A percentile compares a stretch with the other conserved stretches of the same genome.
phyloP scores from a whole-genome alignment of 2,113 vertebrate genomes.

The Sylvia atricapilla region DNA sequence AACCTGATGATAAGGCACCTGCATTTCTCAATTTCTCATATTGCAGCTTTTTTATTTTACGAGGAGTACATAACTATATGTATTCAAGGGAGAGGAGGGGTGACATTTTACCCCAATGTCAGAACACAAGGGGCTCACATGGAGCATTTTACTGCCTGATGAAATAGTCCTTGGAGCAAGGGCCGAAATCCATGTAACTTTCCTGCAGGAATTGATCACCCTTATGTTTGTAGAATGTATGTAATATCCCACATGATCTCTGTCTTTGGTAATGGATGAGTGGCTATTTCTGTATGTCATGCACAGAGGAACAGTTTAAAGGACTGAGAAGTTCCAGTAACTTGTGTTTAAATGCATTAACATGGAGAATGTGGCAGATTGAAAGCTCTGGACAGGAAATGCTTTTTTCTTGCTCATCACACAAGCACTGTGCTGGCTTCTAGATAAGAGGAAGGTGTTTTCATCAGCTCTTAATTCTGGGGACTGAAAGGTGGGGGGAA shows the following conservation, averaged over 20 bases:
- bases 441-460: neutral
- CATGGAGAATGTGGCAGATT: neutral
- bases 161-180: neutral
- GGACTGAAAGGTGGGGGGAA: fast-evolving
- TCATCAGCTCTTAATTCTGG: neutral
- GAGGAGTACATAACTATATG: neutral
- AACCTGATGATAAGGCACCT: neutral
- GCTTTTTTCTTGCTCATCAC: neutral
- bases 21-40: neutral
- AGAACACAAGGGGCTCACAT: neutral
- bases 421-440: neutral
- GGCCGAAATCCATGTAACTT: neutral
- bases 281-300: neutral
- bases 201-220: neutral
- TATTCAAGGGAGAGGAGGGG: neutral
- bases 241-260: neutral
- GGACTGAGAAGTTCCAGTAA: neutral
- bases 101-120: neutral
- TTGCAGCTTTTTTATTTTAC: neutral
- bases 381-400: neutral
- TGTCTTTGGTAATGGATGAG: neutral
- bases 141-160: neutral
- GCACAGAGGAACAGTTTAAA: neutral
- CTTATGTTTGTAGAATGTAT: neutral
- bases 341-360: neutral